Evolutionary conservation across 2,113 vertebrate genomes (phyloP).

Genomic region (Parus major): DNA sequence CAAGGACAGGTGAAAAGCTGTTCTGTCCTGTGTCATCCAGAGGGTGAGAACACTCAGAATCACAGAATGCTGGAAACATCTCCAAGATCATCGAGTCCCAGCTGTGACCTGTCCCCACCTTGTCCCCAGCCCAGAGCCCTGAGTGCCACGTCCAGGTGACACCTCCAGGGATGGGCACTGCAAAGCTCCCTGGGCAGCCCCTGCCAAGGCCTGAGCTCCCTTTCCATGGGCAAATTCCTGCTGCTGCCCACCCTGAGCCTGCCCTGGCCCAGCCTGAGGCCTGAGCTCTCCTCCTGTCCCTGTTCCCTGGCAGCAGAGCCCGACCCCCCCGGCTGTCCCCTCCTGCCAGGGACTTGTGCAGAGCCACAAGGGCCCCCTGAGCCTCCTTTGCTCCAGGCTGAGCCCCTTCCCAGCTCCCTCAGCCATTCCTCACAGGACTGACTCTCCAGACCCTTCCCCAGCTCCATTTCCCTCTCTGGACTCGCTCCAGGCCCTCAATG

Average conservation of each 20-base stretch:
- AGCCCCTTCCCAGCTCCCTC: background rate
- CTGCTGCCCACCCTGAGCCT: background rate
- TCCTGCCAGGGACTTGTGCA: background rate
- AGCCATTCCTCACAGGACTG: background rate
- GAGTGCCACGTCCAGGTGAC: background rate
- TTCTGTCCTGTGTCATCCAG: background rate
- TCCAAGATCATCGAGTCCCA: fast-evolving
- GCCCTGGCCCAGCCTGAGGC: background rate
- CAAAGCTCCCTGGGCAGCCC: background rate
- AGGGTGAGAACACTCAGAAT: fast-evolving
- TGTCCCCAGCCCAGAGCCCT: background rate
- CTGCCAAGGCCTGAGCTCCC: fast-evolving
- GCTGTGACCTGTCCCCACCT: fast-evolving
- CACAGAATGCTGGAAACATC: background rate
- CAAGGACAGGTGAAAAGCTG: too few species aligned
- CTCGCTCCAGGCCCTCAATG: fast-evolving
- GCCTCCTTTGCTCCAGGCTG: background rate
- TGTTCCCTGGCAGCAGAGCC: background rate
- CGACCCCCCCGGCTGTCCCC: background rate
- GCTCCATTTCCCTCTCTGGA: fast-evolving
- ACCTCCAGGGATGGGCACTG: background rate
- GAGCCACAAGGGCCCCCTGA: background rate
- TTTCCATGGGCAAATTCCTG: background rate
- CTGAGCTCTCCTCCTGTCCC: background rate
- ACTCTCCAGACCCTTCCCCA: background rate